Base-by-base conservation (phyloP, 1,140 invertebrate genomes). In the Megalopta genalis region DNA sequence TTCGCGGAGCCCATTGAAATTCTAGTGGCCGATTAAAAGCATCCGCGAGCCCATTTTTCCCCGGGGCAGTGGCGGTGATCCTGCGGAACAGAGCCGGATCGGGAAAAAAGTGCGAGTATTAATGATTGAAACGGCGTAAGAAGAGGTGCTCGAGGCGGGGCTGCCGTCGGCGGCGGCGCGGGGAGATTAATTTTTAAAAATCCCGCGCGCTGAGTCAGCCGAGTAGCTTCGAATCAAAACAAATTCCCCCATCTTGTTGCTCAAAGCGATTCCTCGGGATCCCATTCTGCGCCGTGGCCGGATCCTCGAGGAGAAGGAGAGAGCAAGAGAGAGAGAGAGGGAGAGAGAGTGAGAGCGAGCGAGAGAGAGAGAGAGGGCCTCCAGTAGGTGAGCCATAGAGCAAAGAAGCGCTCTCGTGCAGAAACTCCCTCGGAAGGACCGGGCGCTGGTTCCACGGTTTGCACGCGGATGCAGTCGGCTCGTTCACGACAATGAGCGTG, bases 401-500 rank as follows among this genome's bases (percentile, higher is more conserved):
- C 67, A 77, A 77, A 77, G 67, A 71, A 72, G 76, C 68, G 46
- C 59, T 37, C 76, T 77, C 76, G 59, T 62, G 76, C 54, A 52
- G 25, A 70, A 59, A 39, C 25, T 21, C 69, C 71, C 76, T 68
- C 54, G 54, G 32, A 57, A 64, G 68, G 80, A 42, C 77, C 65
- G 54, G 42, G 68, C 79, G 65, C 80, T 77, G 79, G 69, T 71
- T 16, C 16, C 12, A n/a, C n/a, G n/a, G n/a, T n/a, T n/a, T n/a
- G n/a, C n/a, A n/a, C n/a, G 39, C 42, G 23, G 59, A 46, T 39
- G 63, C 49, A 59, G 27, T 68, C 65, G n/a, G 57, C 42, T 64
- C 54, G 82, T 62, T 81, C 82, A 84, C 86, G 83, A 89, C 86
- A 88, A 86, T 85, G 84, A 89, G 82, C 82, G 85, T 82, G 87